Evolutionary conservation across 2,888 invertebrate species (phyloP), one percentile per base, ranked within the genome.

Genomic region (Campoplex nolae): DNA sequence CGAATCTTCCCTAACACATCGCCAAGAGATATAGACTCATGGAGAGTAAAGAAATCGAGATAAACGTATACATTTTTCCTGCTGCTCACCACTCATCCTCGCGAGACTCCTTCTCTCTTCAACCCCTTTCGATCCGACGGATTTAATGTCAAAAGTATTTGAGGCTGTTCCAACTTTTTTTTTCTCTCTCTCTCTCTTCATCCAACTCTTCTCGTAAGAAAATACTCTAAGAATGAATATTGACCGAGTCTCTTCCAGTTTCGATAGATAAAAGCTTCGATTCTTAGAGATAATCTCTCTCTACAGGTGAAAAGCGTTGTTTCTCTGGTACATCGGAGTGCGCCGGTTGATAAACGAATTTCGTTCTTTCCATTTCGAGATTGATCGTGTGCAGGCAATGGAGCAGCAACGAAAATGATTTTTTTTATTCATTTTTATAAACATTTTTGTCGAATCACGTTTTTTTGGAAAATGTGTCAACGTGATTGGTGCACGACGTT

Each of bases 1-100:
- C 87, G 89, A 88, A 89, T 88, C 81, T 80, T 56, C 77, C 77
- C 82, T 80, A 89, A 82, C 70, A 78, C 84, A 87, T 81, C 54
- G 73, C 48, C 48, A 51, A 70, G 71, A 80, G 51, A 79, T 70
- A 79, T 51, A 23, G 48, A 75, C 73, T 75, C 32, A 70, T 35
- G 35, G 45, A 28, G 45, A 28, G 23, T 11, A 58, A 32, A 56
- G 45, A 23, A 42, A 42, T 9, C 54, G 51, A 65, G 65, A 81
- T 2, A 54, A 23, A 65, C 23, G 48, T 23, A 58, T 38, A 54
- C 54, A 67, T 65, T 56, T n/a, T 32, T 38, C 74, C 74, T 74
- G 68, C 38, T 35, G 28, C 56, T 78, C 11, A 35, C 42, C 56
- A 32, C 35, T 54, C 74, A 23, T 23, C 23, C 23, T 23, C 23